phyloP scores from a whole-genome alignment of 2,797 vertebrate species.

The Cynopterus sphinx region DNA sequence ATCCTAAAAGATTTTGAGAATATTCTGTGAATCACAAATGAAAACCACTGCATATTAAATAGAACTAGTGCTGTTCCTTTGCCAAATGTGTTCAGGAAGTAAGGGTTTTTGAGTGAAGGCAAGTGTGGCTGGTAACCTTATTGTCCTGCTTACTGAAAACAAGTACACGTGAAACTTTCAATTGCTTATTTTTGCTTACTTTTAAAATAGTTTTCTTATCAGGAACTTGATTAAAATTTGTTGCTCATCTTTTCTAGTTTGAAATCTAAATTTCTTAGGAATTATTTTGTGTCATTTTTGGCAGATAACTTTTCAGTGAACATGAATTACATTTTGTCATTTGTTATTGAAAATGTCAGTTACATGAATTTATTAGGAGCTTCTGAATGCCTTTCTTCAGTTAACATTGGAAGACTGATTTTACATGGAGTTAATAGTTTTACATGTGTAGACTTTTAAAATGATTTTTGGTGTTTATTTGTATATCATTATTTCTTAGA shows the following conservation, averaged over 20 bases:
- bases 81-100: not conserved
- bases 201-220: slow-evolving; percentile 24
- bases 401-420: slow-evolving; percentile 31
- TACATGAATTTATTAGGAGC: slow-evolving; percentile 16
- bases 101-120: not conserved
- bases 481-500: slow-evolving; percentile 8
- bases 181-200: slow-evolving; percentile 22
- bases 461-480: not conserved
- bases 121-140: not conserved
- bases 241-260: not conserved
- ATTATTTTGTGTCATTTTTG: slow-evolving; percentile 41
- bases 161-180: not conserved
- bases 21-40: not conserved
- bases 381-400: not conserved
- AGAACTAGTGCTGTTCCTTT: not conserved
- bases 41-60: not conserved
- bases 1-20: not conserved
- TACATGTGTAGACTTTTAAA: not conserved
- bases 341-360: slow-evolving; percentile 30
- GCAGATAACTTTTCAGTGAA: not conserved
- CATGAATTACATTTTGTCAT: slow-evolving; percentile 42
- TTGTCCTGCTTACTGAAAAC: not conserved
- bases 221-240: not conserved
- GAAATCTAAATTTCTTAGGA: slow-evolving; percentile 36
- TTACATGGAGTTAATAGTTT: slow-evolving; percentile 34